Evolutionary conservation across 2,888 invertebrate species (phyloP).

Genomic region (Cantharis rufa): DNA sequence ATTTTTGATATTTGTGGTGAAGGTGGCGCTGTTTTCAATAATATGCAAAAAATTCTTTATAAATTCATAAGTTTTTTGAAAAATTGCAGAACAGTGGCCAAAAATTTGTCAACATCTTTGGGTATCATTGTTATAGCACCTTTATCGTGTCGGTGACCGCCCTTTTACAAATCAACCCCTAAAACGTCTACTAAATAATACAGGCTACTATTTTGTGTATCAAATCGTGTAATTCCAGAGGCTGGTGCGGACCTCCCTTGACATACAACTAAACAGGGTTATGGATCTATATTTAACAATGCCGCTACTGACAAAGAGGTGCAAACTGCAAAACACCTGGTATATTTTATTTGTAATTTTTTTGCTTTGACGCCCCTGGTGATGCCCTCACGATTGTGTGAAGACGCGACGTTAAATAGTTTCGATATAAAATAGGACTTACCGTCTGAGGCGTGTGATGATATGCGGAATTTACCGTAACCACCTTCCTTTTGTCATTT

Average conservation of each 20-base stretch:
- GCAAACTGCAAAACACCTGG: constrained; percentile 36
- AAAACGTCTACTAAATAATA: constrained; percentile 37
- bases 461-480: constrained; percentile 21
- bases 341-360: constrained; percentile 28
- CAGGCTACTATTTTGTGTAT: constrained; percentile 50
- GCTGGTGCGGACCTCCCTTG: constrained; percentile 52
- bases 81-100: constrained; percentile 47
- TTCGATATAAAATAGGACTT: not conserved
- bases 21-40: not conserved
- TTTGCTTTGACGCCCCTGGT: constrained; percentile 3
- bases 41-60: not conserved
- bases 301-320: constrained; percentile 33
- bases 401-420: not conserved
- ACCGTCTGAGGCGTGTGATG: constrained; percentile 13
- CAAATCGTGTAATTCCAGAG: constrained; percentile 57
- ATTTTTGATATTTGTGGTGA: not conserved
- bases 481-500: constrained; percentile 20
- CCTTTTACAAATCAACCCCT: constrained; percentile 48
- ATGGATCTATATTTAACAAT: constrained; percentile 28
- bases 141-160: constrained; percentile 42
- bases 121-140: constrained; percentile 41
- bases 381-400: constrained; percentile 15
- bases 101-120: constrained; percentile 52
- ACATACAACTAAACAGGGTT: constrained; percentile 34
- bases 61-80: constrained; percentile 40